Conservation (phyloP, 2,797 vertebrate genomes). For the Sciurus carolinensis region DNA sequence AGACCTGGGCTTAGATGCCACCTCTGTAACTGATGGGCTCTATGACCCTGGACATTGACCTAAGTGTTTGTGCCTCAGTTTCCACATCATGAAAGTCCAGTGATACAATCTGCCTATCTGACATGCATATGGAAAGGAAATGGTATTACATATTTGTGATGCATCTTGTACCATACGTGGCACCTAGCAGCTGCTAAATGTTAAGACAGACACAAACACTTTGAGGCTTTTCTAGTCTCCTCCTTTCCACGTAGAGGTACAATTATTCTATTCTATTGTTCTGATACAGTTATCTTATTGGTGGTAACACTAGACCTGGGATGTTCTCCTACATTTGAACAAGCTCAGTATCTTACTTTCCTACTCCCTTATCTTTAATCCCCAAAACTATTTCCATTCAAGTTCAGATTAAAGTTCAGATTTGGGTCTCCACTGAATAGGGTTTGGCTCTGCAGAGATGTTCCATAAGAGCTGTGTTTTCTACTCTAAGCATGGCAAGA, state of each 20-base stretch:
- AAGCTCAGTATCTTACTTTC: neutral
- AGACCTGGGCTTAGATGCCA: neutral
- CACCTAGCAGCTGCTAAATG: neutral
- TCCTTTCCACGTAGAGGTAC: neutral
- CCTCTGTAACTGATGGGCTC: neutral
- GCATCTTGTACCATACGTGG: neutral
- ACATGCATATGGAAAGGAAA: neutral
- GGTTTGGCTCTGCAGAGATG: neutral
- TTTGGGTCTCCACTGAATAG: neutral
- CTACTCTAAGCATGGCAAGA: neutral
- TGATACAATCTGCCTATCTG: neutral
- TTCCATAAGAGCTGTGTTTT: neutral
- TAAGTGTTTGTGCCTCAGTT: neutral
- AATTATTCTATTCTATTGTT: neutral
- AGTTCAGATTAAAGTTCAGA: conserved; percentile 34
- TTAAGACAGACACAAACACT: neutral
- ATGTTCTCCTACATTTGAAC: conserved; percentile 35
- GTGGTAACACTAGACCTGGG: neutral
- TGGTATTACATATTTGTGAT: neutral
- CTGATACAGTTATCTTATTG: neutral
- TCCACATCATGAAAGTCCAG: neutral
- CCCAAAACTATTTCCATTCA: neutral
- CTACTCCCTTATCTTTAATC: neutral
- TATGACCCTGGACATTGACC: neutral
- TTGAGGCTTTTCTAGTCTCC: neutral